A percentile compares a stretch with the other conserved stretches of the same genome.
Conservation (phyloP, 2,797 vertebrate genomes). For the Centroberyx gerrardi region DNA sequence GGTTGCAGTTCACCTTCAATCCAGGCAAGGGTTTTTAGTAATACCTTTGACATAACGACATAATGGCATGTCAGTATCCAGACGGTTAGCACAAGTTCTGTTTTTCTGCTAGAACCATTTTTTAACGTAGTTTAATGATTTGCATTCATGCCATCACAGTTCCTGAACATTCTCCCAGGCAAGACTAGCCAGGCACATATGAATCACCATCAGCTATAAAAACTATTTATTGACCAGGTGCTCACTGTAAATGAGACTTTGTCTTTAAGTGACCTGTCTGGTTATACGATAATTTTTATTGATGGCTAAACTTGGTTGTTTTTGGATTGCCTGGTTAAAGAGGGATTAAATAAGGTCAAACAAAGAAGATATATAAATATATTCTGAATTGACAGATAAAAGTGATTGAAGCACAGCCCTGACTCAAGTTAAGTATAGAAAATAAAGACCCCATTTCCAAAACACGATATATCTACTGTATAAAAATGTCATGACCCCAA, state of each 20-base stretch:
- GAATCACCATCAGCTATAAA: constrained; percentile 2
- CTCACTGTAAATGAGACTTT: not conserved
- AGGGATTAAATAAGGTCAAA: not conserved
- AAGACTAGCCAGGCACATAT: constrained; percentile 1
- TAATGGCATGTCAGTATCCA: not conserved
- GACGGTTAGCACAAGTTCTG: not conserved
- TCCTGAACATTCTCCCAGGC: not conserved
- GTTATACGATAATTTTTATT: not conserved
- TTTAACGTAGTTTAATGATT: not conserved
- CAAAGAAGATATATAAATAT: not conserved
- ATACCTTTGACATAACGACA: not conserved
- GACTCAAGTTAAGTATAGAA: too few species aligned
- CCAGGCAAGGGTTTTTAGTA: constrained; percentile 19
- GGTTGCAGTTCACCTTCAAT: not conserved
- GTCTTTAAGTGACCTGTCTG: not conserved
- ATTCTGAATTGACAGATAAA: not conserved
- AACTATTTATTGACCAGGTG: not conserved
- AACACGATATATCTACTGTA: not conserved
- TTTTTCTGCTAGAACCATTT: constrained; percentile 1
- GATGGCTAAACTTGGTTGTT: not conserved
- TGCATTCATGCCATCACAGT: not conserved
- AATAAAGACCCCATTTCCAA: too few species aligned
- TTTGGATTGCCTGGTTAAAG: not conserved
- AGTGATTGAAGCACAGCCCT: too few species aligned
- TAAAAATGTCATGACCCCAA: too few species aligned